Conservation (phyloP, 2,888 invertebrate genomes). For the Meteorus cinctellus region DNA sequence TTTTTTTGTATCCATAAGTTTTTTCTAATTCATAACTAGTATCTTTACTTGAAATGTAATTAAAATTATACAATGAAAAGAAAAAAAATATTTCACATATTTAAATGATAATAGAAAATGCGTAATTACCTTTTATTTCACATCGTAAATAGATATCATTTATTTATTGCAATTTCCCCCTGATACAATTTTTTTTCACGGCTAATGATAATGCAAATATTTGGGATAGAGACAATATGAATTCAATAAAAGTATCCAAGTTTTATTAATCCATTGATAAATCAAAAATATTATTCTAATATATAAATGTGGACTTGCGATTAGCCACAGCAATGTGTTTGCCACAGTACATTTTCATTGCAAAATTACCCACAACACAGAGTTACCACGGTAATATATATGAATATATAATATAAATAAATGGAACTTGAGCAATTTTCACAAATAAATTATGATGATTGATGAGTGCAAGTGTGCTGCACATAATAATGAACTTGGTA, state of each 20-base stretch:
- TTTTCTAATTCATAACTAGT: not conserved
- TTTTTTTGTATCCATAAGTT: not conserved
- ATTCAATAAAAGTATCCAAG: not conserved
- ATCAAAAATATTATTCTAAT: slow-evolving; percentile 15
- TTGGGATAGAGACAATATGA: not conserved
- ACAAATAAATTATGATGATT: slow-evolving; percentile 34
- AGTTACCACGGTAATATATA: slow-evolving; percentile 35
- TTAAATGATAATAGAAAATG: not conserved
- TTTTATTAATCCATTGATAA: not conserved
- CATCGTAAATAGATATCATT: not conserved
- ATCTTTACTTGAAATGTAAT: not conserved
- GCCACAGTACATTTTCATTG: no score
- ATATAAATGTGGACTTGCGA: slow-evolving; percentile 8
- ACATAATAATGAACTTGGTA: not conserved
- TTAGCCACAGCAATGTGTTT: slow-evolving; percentile 26
- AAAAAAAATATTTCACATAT: not conserved
- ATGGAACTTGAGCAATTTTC: not conserved
- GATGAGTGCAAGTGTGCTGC: slow-evolving; percentile 12
- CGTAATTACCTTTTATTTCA: not conserved
- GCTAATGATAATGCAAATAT: not conserved
- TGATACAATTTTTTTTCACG: not conserved
- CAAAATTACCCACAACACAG: not conserved
- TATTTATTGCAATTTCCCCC: slow-evolving; percentile 3
- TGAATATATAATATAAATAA: slow-evolving; percentile 23
- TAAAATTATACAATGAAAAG: not conserved